Conservation (phyloP, 2,113 vertebrate species). For the Pungitius pungitius region DNA sequence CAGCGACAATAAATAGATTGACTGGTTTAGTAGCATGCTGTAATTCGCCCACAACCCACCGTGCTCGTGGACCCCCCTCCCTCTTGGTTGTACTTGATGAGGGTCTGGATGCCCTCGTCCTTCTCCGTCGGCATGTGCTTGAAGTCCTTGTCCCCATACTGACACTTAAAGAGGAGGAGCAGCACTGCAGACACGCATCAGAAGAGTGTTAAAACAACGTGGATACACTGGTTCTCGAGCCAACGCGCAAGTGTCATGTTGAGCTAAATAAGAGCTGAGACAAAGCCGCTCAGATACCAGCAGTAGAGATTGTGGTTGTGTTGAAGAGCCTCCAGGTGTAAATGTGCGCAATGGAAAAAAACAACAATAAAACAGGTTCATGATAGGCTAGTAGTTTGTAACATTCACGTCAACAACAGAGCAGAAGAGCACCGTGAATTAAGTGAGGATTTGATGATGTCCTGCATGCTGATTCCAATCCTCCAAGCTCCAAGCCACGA, state of each 20-base stretch:
- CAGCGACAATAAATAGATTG: not conserved
- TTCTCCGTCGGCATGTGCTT: not conserved
- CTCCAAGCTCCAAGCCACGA: no score
- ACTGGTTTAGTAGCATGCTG: not conserved
- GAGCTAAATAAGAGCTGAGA: not conserved
- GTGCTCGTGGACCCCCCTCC: slow-evolving; percentile 63
- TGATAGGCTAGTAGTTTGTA: not conserved
- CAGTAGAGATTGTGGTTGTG: not conserved
- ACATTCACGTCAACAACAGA: not conserved
- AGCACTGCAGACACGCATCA: slow-evolving; percentile 65
- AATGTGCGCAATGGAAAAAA: not conserved
- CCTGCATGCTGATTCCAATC: not conserved
- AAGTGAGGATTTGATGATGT: not conserved
- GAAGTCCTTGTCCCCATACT: not conserved
- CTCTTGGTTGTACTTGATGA: slow-evolving; percentile 80
- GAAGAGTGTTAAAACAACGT: slow-evolving; percentile 3
- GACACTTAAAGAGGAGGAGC: slow-evolving; percentile 41
- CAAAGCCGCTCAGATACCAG: not conserved
- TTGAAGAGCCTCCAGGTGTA: not conserved
- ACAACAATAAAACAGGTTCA: no score
- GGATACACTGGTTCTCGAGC: not conserved
- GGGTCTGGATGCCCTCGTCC: slow-evolving; percentile 71
- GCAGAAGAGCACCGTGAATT: not conserved
- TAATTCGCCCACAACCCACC: slow-evolving; percentile 48
- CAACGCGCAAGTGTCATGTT: not conserved